These are phyloP conservation scores for Seriola dumerili DNA, from an alignment of 2,113 vertebrate genomes.

Conservation along the genomic window DNA sequence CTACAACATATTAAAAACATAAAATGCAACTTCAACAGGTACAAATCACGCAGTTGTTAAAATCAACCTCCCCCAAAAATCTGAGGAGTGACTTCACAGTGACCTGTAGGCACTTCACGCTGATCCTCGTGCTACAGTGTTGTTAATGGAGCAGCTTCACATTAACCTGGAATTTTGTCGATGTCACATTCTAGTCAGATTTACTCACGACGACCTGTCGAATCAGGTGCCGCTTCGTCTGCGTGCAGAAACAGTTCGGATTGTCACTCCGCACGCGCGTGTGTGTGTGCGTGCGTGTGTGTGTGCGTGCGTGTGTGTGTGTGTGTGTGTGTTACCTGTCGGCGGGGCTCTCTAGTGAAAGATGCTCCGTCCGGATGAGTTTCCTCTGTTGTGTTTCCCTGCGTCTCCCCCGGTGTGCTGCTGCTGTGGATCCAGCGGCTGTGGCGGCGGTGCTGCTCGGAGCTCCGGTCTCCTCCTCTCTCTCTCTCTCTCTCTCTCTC, in stretches of 20 bases:
- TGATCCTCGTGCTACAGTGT: not conserved
- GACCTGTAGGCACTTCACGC: not conserved
- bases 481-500: not conserved
- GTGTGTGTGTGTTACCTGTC: constrained; percentile 53
- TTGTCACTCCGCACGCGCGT: no score
- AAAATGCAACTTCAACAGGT: not conserved
- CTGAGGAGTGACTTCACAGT: not conserved
- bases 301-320: no score
- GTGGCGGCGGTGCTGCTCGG: constrained; percentile 9
- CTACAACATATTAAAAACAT: not conserved
- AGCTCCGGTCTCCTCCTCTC: constrained; percentile 40
- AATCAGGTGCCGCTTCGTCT: not conserved
- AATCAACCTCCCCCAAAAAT: not conserved
- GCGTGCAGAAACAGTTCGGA: no score
- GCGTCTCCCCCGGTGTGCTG: constrained; percentile 29
- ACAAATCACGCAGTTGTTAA: not conserved
- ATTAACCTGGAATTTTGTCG: not conserved
- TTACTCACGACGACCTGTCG: not conserved
- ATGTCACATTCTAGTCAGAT: not conserved
- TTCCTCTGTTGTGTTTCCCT: not conserved
- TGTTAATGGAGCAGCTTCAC: no score
- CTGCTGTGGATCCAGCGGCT: constrained; percentile 39
- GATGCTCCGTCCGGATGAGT: constrained; percentile 43
- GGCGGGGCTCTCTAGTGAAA: not conserved
- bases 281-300: no score